Evolutionary conservation across 2,888 invertebrate genomes (phyloP).

Genomic region (Lycaena phlaeas): DNA sequence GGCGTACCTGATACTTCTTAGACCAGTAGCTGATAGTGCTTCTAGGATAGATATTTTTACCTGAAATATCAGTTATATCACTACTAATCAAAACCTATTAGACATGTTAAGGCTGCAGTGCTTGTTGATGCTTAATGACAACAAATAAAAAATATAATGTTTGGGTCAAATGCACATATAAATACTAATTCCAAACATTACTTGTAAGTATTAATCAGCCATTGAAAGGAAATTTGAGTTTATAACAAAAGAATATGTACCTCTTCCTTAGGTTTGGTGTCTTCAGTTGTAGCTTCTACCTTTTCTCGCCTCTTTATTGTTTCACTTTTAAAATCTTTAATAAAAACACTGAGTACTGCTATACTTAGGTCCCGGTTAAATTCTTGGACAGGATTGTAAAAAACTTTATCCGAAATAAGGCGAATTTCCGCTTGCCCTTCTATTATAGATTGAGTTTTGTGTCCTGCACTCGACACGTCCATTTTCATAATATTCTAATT

Average conservation of each 20-base stretch:
- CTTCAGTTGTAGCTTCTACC: conserved; percentile 16
- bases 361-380: conserved; percentile 96
- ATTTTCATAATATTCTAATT: conserved; percentile 32
- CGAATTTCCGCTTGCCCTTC: conserved; percentile 88
- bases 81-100: too few species aligned
- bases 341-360: conserved; percentile 80
- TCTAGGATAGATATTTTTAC: conserved; percentile 84
- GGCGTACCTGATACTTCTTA: conserved; percentile 96
- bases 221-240: too few species aligned
- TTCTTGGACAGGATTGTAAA: conserved; percentile 99
- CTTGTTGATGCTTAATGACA: too few species aligned
- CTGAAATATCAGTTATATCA: too few species aligned
- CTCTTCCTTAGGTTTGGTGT: not conserved
- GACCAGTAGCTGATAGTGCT: conserved; percentile 95
- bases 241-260: too few species aligned
- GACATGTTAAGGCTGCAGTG: too few species aligned
- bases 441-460: conserved; percentile 50
- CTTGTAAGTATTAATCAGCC: too few species aligned
- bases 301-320: conserved; percentile 29
- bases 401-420: conserved; percentile 83
- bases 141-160: too few species aligned
- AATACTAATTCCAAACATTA: too few species aligned
- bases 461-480: conserved; percentile 27
- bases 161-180: too few species aligned
- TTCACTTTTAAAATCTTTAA: conserved; percentile 56